Base-by-base conservation (phyloP, 1,140 invertebrate genomes). In the Lasaia peninsularis region DNA sequence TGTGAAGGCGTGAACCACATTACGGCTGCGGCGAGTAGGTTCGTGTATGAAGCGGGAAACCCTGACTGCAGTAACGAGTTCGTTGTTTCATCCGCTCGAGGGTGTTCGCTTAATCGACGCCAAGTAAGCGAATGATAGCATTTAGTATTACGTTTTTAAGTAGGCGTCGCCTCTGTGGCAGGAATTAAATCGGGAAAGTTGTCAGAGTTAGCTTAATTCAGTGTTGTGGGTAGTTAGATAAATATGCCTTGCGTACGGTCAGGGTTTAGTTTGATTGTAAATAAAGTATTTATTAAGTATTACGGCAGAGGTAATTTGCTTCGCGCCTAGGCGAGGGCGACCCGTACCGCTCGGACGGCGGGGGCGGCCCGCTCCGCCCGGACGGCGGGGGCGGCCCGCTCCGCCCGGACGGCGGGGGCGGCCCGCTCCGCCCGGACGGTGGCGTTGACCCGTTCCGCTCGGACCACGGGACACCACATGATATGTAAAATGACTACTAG, bases 221-320 rank as follows among this genome's bases (percentile, higher is more conserved):
- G 55, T 50, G 40, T 48, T 31, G 58, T 48, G 60, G 60, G 58
- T 75, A 68, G 73, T 50, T 59, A 65, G 60, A 69, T 69, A 48
- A 48, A 48, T 48, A 20, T 63, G 44, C 40, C 48, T 40, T 59
- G 56, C 40, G 60, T 63, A 57, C 49, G 62, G 60, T 63, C 64
- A 68, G 64, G 62, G 54, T 60, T 67, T 60, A 51, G 53, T 56
- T 62, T 60, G 67, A 68, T 62, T 84, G 84, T 83, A 83, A 65
- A 85, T 33, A 85, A 75, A 78, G 74, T 87, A 83, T 84, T 81
- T 86, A 86, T 80, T 80, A 80, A 85, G 78, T 80, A 78, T 78
- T 71, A 74, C 71, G 72, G 80, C 79, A 74, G 78, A 68, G 62
- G 84, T 86, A 84, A 84, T 84, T 67, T 84, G 83, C 65, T 81